These are phyloP conservation scores for Podabrus alpinus DNA, from an alignment of 2,888 invertebrate species.

Conservation along the genomic window DNA sequence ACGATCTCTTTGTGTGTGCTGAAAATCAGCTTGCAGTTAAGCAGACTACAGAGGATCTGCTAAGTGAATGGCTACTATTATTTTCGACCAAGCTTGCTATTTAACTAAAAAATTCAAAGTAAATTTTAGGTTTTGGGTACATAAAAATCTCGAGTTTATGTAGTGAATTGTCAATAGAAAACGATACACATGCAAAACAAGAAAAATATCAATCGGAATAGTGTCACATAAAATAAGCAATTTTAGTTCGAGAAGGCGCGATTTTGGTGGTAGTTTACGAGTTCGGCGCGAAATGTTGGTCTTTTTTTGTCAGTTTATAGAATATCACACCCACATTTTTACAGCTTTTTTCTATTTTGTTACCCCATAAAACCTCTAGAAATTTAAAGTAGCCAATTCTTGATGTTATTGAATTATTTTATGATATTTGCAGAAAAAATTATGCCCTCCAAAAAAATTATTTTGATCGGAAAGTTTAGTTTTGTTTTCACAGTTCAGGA, in stretches of 20 bases:
- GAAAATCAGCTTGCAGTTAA: no score
- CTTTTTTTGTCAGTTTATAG: slow-evolving; percentile 26
- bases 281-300: slow-evolving; percentile 14
- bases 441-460: neutral
- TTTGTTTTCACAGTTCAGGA: neutral
- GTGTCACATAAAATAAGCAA: slow-evolving; percentile 43
- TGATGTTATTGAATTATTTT: neutral
- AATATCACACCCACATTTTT: slow-evolving; percentile 33
- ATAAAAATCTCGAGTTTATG: neutral
- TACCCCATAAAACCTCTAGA: slow-evolving; percentile 20
- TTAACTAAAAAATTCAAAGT: neutral
- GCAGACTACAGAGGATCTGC: no score
- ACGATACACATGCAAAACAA: slow-evolving; percentile 40
- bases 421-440: neutral
- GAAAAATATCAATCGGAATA: slow-evolving; percentile 32
- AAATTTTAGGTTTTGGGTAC: slow-evolving; percentile 1
- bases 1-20: no score
- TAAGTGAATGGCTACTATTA: neutral
- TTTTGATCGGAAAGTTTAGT: neutral
- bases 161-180: slow-evolving; percentile 33
- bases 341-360: slow-evolving; percentile 34
- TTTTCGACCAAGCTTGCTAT: neutral
- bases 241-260: slow-evolving; percentile 37
- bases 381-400: slow-evolving; percentile 4
- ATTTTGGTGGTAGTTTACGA: slow-evolving; percentile 28